Percentiles rank a stretch among this genome's conserved stretches.
Conservation (phyloP, 1,140 invertebrate genomes). For the Zaprionus lachaisei region DNA sequence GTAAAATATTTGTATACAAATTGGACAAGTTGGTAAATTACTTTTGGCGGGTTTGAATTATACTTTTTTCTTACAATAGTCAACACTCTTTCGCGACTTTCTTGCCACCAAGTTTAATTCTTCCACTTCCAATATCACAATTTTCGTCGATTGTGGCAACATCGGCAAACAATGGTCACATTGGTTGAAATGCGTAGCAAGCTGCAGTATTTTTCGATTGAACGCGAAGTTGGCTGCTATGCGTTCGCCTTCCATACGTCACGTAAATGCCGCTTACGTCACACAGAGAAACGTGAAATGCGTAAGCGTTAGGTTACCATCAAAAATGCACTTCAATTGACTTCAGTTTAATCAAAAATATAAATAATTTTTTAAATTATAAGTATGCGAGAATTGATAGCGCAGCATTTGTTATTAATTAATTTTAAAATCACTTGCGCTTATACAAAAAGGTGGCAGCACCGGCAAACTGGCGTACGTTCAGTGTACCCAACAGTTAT, state of each 20-base stretch:
- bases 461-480: constrained; percentile 1
- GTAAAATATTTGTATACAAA: constrained; percentile 36
- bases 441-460: constrained; percentile 29
- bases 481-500: constrained; percentile 6
- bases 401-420: not conserved
- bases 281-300: not conserved
- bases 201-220: constrained; percentile 20
- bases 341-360: not conserved
- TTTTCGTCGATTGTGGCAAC: constrained; percentile 71
- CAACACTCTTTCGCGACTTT: constrained; percentile 56
- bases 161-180: constrained; percentile 62
- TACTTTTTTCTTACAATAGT: constrained; percentile 58
- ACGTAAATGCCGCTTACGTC: constrained; percentile 26
- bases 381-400: not conserved
- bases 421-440: not conserved
- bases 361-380: not conserved
- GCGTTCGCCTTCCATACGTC: constrained; percentile 7
- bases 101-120: constrained; percentile 62
- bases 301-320: constrained; percentile 2
- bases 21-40: constrained; percentile 24
- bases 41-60: constrained; percentile 51
- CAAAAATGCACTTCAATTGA: not conserved
- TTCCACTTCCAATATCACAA: constrained; percentile 52
- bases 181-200: constrained; percentile 25
- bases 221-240: constrained; percentile 39